phyloP scores from a whole-genome alignment of 2,113 vertebrate species.

The Microtus ochrogaster region DNA sequence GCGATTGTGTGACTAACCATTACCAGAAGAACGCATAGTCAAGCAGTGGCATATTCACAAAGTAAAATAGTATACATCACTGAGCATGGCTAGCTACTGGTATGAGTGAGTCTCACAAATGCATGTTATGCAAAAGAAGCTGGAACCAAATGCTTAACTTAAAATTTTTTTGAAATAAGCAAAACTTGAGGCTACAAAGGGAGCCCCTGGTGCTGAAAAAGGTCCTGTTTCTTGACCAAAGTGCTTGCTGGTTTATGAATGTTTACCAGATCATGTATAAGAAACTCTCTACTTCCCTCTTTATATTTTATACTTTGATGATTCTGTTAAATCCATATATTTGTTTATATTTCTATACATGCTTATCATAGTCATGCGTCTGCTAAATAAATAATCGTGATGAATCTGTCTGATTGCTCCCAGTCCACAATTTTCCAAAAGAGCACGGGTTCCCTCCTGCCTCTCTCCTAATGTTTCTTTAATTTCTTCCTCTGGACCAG shows the following conservation, averaged over 20 bases:
- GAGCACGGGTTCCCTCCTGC: background rate
- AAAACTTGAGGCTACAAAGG: background rate
- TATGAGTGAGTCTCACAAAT: background rate
- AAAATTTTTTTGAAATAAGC: slow-evolving; percentile 8
- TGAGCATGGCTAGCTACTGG: background rate
- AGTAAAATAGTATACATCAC: background rate
- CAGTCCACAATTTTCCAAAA: background rate
- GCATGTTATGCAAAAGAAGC: slow-evolving; percentile 10
- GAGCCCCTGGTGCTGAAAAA: background rate
- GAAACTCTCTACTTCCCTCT: background rate
- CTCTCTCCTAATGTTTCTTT: background rate
- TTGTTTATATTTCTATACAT: background rate
- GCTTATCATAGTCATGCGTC: background rate
- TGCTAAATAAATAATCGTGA: background rate
- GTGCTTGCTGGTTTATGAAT: background rate
- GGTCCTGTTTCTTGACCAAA: background rate
- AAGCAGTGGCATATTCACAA: background rate
- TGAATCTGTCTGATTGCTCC: background rate
- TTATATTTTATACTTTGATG: background rate
- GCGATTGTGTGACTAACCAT: slow-evolving; percentile 15
- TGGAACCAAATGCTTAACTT: background rate
- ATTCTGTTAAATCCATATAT: background rate
- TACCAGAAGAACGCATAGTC: background rate
- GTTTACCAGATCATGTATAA: background rate
- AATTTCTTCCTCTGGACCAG: slow-evolving; percentile 41